Percentiles rank a stretch among this genome's conserved stretches.
These are phyloP conservation scores for Alosa sapidissima DNA, from an alignment of 2,797 vertebrate species.

Conservation along the genomic window DNA sequence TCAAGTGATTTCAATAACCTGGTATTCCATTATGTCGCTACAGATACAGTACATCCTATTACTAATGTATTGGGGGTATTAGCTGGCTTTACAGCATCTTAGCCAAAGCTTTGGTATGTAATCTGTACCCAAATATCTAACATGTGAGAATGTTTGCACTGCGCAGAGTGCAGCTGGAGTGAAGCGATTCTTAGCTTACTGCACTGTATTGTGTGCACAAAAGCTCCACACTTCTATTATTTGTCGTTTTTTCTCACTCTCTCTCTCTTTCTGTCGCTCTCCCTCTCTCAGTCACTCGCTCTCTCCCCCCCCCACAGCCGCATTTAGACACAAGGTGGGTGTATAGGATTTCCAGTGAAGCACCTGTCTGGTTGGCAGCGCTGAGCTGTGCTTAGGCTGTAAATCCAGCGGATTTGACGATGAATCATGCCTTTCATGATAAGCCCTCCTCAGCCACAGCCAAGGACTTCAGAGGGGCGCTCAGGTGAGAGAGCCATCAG, in stretches of 20 bases:
- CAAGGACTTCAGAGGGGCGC: slow-evolving; percentile 31
- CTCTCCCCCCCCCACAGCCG: not conserved
- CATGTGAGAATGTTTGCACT: not conserved
- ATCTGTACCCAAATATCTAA: not conserved
- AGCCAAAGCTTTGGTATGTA: not conserved
- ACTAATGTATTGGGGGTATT: not conserved
- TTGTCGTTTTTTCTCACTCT: not conserved
- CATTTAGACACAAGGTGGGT: slow-evolving; percentile 19
- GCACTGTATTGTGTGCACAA: not conserved
- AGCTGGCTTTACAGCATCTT: not conserved
- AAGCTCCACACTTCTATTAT: not conserved
- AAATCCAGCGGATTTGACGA: slow-evolving; percentile 44
- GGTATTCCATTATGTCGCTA: not conserved
- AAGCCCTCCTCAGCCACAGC: slow-evolving; percentile 26
- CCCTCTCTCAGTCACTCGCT: not conserved
- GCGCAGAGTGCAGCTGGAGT: not conserved
- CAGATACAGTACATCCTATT: not conserved
- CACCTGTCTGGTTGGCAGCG: slow-evolving; percentile 28
- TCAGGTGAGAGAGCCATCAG: slow-evolving; percentile 40
- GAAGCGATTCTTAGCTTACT: not conserved
- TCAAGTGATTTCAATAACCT: not conserved
- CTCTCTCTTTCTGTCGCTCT: not conserved
- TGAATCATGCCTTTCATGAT: slow-evolving; percentile 39
- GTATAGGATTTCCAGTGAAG: slow-evolving; percentile 44
- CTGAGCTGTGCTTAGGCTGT: slow-evolving; percentile 41